phyloP scores from a whole-genome alignment of 2,888 invertebrate genomes.

The Acronicta alni region DNA sequence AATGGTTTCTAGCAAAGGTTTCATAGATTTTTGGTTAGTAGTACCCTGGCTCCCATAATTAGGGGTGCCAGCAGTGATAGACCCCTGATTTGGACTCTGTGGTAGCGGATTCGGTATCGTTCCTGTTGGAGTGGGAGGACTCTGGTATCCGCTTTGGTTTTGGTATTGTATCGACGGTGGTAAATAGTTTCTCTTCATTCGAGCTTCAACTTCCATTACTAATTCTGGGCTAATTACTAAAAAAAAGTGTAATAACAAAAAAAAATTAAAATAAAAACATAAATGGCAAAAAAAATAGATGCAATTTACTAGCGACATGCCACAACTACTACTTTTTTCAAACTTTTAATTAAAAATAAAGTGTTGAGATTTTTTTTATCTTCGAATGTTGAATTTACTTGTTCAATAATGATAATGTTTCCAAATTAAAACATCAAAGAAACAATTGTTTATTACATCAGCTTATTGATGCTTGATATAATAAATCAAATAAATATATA shows the following conservation, averaged over 20 bases:
- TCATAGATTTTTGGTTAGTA: conserved; percentile 68
- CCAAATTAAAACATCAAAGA: no score
- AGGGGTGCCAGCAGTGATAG: conserved; percentile 66
- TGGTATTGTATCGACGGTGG: conserved; percentile 91
- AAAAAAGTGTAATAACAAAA: conserved; percentile 51
- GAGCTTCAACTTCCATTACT: conserved; percentile 96
- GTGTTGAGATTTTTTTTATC: conserved; percentile 16
- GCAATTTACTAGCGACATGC: conserved; percentile 45
- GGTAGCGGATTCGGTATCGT: conserved; percentile 41
- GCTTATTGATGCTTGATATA: no score
- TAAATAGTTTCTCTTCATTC: conserved; percentile 95
- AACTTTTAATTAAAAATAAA: conserved; percentile 10
- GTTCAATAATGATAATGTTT: no score
- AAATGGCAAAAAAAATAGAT: conserved; percentile 41
- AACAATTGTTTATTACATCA: no score
- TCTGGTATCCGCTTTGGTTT: conserved; percentile 65
- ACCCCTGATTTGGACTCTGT: conserved; percentile 66
- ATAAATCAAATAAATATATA: no score
- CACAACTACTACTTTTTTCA: conserved; percentile 20
- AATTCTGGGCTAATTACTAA: conserved; percentile 96
- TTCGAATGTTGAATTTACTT: no score
- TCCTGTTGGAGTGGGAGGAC: conserved; percentile 66
- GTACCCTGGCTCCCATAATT: conserved; percentile 64
- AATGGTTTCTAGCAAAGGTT: conserved; percentile 78
- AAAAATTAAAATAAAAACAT: conserved; percentile 50